Evolutionary conservation across 2,113 vertebrate species (phyloP), one percentile per base, ranked within the genome.

Genomic region (Falco punctatus): DNA sequence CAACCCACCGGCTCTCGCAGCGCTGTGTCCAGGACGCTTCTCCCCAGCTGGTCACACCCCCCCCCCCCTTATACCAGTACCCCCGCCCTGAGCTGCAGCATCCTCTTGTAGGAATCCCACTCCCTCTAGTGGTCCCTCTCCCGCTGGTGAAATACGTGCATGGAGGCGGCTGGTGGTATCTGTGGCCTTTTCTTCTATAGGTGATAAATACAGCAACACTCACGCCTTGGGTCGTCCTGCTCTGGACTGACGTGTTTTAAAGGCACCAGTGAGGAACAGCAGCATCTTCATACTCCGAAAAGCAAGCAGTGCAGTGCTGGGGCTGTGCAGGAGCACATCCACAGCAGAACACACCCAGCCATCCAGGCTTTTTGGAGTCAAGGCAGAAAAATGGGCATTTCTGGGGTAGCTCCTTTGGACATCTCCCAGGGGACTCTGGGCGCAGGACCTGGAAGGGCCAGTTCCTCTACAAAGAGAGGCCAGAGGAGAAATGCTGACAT

Each of bases 41-140:
- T 71, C 48, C 5, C 20, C 32, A 9, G 21, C 6, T 82, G 18
- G 15, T 16, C 38, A 46, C n/a, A 38, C 38, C 9, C 38, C 38
- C 38, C 9, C 38, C 38, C 27, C 59, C 48, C 46, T 38, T 5
- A 10, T 5, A 30, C 62, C 23, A 13, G 26, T 23, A 18, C 27
- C 62, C 7, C 6, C 55, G 13, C 5, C 70, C 54, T 5, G n/a
- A 65, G 49, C 20, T 18, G 44, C 30, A 33, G 72, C 7, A 42
- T 24, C 28, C 3, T 46, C 80, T 61, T 57, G 49, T 6, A 22
- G 91, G 90, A 74, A 83, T 73, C 62, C 79, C 79, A 3, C 96
- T 96, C 96, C 96, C 94, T 92, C 96, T 95, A 96, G 95, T 18
- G 95, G 95, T 66, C 38, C 40, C 33, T 95, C 59, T 86, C 52